Percentiles rank a stretch among this genome's conserved stretches.
Conservation (phyloP, 1,140 invertebrate species). For the Calliphora vicina region DNA sequence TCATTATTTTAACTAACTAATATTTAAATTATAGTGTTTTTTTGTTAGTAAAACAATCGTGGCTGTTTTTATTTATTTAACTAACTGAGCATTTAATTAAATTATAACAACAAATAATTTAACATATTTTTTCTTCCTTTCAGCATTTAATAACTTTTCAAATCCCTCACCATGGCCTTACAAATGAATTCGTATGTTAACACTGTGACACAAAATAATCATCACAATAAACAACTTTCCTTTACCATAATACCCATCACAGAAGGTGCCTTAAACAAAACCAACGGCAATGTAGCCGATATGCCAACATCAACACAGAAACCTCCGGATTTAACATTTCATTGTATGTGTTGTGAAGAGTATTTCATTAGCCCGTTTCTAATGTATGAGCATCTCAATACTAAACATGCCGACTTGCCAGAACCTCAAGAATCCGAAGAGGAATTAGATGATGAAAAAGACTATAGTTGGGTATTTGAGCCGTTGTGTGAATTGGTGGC, state of each 20-base stretch:
- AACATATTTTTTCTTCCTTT: neutral
- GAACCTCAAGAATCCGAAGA: slow-evolving; percentile 41
- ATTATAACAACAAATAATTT: too few species aligned
- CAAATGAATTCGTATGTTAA: neutral
- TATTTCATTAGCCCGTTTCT: slow-evolving; percentile 55
- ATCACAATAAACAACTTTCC: neutral
- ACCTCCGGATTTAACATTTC: slow-evolving; percentile 59
- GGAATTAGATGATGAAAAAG: slow-evolving; percentile 46
- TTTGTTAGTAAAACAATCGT: too few species aligned
- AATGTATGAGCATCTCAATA: slow-evolving; percentile 61
- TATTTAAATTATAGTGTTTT: too few species aligned
- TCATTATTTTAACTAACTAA: too few species aligned
- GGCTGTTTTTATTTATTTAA: too few species aligned
- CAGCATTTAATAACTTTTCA: neutral
- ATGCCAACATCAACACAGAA: slow-evolving; percentile 39
- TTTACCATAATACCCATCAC: slow-evolving; percentile 22
- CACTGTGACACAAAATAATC: neutral
- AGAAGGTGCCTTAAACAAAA: neutral
- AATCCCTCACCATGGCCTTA: slow-evolving; percentile 11
- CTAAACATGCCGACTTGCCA: slow-evolving; percentile 44
- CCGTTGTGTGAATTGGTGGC: slow-evolving; percentile 50
- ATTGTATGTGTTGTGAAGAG: slow-evolving; percentile 59
- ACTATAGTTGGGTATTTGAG: slow-evolving; percentile 60
- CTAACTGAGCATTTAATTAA: too few species aligned
- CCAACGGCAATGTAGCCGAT: slow-evolving; percentile 22